Percentiles rank a stretch among this genome's conserved stretches.
These are phyloP conservation scores for Limnothrissa miodon DNA, from an alignment of 2,113 vertebrate species.

Conservation along the genomic window DNA sequence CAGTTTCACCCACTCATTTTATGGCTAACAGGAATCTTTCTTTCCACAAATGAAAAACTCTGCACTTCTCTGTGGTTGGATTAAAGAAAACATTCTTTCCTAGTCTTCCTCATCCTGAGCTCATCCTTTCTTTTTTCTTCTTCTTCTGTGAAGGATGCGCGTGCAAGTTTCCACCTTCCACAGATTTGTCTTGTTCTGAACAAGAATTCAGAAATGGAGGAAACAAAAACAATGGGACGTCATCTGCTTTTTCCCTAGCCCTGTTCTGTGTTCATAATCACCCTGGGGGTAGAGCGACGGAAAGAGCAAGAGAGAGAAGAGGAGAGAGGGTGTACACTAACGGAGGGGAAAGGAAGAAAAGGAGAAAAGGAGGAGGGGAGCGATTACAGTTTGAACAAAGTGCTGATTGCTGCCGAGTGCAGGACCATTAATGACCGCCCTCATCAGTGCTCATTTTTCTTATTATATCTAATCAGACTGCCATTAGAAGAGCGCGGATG, in stretches of 20 bases:
- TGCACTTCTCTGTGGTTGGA: neutral
- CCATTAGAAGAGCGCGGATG: neutral
- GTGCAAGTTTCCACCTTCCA: neutral
- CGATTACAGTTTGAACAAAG: slow-evolving; percentile 46
- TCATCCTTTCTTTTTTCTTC: too few species aligned
- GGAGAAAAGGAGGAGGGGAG: neutral
- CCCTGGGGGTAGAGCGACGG: slow-evolving; percentile 39
- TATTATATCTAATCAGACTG: slow-evolving; percentile 25
- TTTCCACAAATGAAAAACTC: neutral
- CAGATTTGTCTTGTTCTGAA: neutral
- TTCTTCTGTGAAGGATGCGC: neutral
- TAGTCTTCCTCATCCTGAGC: too few species aligned
- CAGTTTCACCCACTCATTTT: neutral
- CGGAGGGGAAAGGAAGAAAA: slow-evolving; percentile 19
- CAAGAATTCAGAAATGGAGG: neutral
- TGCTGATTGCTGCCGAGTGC: slow-evolving; percentile 40
- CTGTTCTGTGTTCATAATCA: slow-evolving; percentile 4
- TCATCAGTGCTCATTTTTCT: slow-evolving; percentile 42
- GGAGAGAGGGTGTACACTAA: slow-evolving; percentile 26
- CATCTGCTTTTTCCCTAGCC: neutral
- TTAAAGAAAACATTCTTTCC: neutral
- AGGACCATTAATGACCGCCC: slow-evolving; percentile 37
- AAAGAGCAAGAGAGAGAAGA: neutral
- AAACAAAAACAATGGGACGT: neutral
- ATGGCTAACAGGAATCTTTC: neutral